Evolutionary conservation across 1,140 invertebrate species (phyloP), one percentile per base, ranked within the genome.

Genomic region (Cardiocondyla obscurior): DNA sequence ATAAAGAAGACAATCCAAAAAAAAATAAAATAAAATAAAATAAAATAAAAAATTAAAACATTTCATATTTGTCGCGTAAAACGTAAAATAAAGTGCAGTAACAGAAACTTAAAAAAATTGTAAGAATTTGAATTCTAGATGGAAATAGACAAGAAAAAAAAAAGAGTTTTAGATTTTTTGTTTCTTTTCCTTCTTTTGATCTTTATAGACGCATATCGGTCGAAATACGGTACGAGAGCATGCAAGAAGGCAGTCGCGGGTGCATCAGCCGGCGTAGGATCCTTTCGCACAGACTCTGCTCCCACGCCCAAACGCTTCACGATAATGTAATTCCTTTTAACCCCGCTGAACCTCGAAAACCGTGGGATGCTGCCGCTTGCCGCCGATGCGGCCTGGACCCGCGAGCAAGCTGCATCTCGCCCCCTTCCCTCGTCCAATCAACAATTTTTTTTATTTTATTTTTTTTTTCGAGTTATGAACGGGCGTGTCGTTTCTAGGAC

Each of bases 271-370:
- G 85, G 55, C 82, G 76, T 33, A 74, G 81, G 83, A 84, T 85
- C 83, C 81, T 72, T 85, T 84, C 33, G 85, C 62, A 36, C 65
- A 57, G 53, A 10, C 64, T 74, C 82, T 87, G 86, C 89, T 92
- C 90, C 90, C 91, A 91, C 91, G 90, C 89, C 90, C 88, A 86
- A 90, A 91, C 88, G 88, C 90, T 89, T 90, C 88, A 73, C 88
- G 90, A 90, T 91, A 91, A 91, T 90, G 89, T 86, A 89, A 82
- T 83, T 92, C 88, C 89, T 91, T 91, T 91, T 89, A 88, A 90
- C 90, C 88, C 86, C 86, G 81, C 60, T 89, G 87, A 91, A 90
- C 87, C 62, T 77, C 62, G 77, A 84, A 88, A 90, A 89, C 87
- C 86, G 86, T 90, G 86, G 87, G 90, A 90, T 83, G 82, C 77